Evolutionary conservation across 2,113 vertebrate genomes (phyloP).

Genomic region (Varanus komodoensis): DNA sequence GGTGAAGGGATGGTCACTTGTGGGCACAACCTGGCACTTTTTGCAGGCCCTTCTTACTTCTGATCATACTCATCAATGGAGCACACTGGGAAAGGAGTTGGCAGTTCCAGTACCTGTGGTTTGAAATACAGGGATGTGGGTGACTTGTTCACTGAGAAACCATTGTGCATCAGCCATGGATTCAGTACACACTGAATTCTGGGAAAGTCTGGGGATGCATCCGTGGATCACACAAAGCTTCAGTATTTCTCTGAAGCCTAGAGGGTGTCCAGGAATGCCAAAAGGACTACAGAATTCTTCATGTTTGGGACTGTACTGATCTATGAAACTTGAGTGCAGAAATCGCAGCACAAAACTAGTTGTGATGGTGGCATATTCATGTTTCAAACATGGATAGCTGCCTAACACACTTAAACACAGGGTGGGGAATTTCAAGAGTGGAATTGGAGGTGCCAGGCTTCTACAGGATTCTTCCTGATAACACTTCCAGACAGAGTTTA

Average conservation of each 20-base stretch:
- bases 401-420: background rate
- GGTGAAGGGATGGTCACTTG: background rate
- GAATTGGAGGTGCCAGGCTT: background rate
- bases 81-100: too few relatives aligned
- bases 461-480: background rate
- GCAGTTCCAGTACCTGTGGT: too few relatives aligned
- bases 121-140: background rate
- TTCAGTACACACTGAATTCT: too few relatives aligned
- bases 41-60: background rate
- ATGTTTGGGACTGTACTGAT: background rate
- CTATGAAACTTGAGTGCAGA: background rate
- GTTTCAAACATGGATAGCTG: background rate
- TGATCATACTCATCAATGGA: background rate
- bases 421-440: background rate
- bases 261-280: too few relatives aligned
- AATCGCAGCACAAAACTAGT: background rate
- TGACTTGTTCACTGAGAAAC: too few relatives aligned
- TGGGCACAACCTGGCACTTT: background rate
- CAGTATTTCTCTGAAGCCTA: background rate
- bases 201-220: background rate
- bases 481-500: too few relatives aligned
- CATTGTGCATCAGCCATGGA: background rate
- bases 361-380: background rate
- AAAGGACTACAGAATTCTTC: background rate
- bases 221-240: background rate